Conservation (phyloP, 2,113 vertebrate genomes). For the Setophaga coronata region DNA sequence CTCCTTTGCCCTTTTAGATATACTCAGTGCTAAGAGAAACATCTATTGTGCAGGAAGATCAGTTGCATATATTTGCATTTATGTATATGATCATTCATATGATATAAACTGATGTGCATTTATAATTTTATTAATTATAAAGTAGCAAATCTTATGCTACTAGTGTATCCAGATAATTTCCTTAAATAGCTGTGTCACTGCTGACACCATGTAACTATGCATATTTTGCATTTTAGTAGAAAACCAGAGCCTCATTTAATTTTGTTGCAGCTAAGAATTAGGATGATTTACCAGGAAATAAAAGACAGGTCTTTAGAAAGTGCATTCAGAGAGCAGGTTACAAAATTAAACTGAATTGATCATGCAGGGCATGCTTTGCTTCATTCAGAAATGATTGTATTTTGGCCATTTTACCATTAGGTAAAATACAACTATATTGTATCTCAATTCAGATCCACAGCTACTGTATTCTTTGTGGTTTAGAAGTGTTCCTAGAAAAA, state of each 20-base stretch:
- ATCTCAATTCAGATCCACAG: background rate
- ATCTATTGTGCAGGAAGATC: background rate
- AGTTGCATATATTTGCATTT: background rate
- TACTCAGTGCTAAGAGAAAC: background rate
- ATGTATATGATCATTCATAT: background rate
- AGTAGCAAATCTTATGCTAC: background rate
- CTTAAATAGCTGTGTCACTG: background rate
- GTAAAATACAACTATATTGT: background rate
- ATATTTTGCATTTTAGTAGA: background rate
- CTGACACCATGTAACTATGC: background rate
- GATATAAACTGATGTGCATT: background rate
- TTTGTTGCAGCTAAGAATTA: background rate
- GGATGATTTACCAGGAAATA: background rate
- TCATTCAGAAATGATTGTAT: background rate
- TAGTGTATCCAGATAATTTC: background rate
- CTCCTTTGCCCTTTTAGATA: background rate
- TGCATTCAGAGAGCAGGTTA: background rate
- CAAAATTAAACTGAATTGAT: background rate
- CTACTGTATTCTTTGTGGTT: background rate
- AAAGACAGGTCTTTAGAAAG: background rate
- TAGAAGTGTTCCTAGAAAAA: background rate
- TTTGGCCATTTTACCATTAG: background rate
- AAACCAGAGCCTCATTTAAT: background rate
- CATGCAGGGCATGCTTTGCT: background rate
- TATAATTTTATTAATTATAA: background rate